Percentiles rank a stretch among this genome's conserved stretches.
Conservation (phyloP, 2,797 vertebrate genomes). For the Poecilia picta region DNA sequence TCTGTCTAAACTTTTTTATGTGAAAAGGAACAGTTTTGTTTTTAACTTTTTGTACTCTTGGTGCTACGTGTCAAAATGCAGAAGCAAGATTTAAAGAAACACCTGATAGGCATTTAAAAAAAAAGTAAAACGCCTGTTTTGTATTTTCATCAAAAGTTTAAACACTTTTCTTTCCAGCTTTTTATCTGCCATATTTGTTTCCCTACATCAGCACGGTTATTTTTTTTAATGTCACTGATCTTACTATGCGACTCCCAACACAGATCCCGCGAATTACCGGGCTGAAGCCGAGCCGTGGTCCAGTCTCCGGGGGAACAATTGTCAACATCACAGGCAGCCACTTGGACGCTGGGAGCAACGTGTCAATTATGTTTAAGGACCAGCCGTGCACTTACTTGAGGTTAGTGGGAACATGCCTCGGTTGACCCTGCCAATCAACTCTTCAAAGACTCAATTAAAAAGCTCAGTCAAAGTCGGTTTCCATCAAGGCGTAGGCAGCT, state of each 20-base stretch:
- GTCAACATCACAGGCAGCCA: constrained; percentile 96
- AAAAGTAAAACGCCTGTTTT: not conserved
- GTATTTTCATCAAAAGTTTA: not conserved
- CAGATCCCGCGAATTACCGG: constrained; percentile 88
- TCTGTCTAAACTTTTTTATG: not conserved
- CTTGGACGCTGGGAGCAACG: constrained; percentile 94
- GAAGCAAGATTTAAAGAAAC: not conserved
- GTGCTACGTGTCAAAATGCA: not conserved
- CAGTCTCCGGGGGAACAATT: constrained; percentile 93
- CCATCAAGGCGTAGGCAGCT: constrained; percentile 19
- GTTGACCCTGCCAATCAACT: constrained; percentile 42
- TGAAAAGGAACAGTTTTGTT: not conserved
- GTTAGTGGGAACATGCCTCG: constrained; percentile 72
- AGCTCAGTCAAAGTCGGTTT: constrained; percentile 26
- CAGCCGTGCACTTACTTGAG: constrained; percentile 94
- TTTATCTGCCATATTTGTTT: not conserved
- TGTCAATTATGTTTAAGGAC: constrained; percentile 92
- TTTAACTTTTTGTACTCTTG: not conserved
- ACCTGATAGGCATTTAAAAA: not conserved
- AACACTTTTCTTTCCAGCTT: not conserved
- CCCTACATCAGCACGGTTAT: not conserved
- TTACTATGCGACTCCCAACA: constrained; percentile 10
- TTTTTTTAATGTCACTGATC: constrained; percentile 4
- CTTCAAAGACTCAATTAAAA: constrained; percentile 47
- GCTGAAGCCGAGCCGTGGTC: constrained; percentile 90